A percentile compares a stretch with the other conserved stretches of the same genome.
phyloP scores from a whole-genome alignment of 2,113 vertebrate species.

The Clarias gariepinus region DNA sequence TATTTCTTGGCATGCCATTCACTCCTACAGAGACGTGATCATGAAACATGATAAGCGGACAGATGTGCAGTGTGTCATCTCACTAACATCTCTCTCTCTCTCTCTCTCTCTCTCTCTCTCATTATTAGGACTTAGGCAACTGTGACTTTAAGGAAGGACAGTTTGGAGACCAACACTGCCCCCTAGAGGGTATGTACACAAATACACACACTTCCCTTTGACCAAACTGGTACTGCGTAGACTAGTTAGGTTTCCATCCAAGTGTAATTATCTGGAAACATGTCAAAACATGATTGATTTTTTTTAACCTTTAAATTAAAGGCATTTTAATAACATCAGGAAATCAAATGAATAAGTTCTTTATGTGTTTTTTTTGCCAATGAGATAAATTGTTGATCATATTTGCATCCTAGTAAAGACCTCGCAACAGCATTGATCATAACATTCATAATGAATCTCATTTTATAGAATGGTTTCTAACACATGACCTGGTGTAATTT shows the following conservation, averaged over 20 bases:
- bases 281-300: not conserved
- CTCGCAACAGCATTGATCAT: not conserved
- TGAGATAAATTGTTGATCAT: not conserved
- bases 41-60: not conserved
- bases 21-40: not conserved
- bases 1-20: not conserved
- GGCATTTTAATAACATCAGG: not conserved
- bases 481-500: not conserved
- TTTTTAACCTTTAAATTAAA: not conserved
- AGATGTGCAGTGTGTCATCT: not conserved
- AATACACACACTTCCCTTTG: slow-evolving; percentile 27
- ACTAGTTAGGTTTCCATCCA: not conserved
- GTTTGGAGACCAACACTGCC: slow-evolving; percentile 73
- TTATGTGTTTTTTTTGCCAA: not conserved
- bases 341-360: not conserved
- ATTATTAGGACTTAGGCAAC: slow-evolving; percentile 68
- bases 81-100: slow-evolving; percentile 52
- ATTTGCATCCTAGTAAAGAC: not conserved
- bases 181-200: slow-evolving; percentile 77
- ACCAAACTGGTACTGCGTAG: too few species aligned
- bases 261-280: not conserved
- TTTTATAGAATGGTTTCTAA: not conserved
- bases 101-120: slow-evolving; percentile 39
- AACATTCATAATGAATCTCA: not conserved
- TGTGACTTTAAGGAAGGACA: slow-evolving; percentile 70